phyloP scores from a whole-genome alignment of 2,888 invertebrate genomes.

The Azorinus chamasolen region DNA sequence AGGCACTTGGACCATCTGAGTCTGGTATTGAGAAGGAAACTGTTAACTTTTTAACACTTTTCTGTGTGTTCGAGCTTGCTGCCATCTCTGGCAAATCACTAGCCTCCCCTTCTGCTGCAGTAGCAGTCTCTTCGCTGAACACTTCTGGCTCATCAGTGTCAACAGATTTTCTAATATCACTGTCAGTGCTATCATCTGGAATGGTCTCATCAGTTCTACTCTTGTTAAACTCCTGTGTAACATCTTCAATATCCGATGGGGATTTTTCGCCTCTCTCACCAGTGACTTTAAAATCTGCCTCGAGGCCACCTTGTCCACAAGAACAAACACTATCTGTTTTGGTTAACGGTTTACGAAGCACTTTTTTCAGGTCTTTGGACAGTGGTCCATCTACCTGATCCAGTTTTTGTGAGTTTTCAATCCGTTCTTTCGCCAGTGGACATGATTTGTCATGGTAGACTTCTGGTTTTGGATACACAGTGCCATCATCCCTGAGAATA shows the following conservation, averaged over 20 bases:
- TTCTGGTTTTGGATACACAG: constrained; percentile 72
- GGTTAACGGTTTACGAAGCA: constrained; percentile 33
- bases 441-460: constrained; percentile 78
- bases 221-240: constrained; percentile 18
- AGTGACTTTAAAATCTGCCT: constrained; percentile 1
- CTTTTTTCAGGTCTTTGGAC: constrained; percentile 16
- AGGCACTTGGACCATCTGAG: constrained; percentile 9
- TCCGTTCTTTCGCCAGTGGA: constrained; percentile 39
- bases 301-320: constrained; percentile 55
- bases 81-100: constrained; percentile 5
- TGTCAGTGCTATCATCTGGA: constrained; percentile 10
- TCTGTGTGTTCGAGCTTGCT: constrained; percentile 20
- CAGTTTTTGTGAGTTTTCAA: constrained; percentile 14
- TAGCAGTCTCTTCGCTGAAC: neutral
- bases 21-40: constrained; percentile 56
- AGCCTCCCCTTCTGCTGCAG: neutral
- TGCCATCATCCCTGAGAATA: constrained; percentile 65
- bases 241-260: constrained; percentile 7
- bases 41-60: constrained; percentile 35
- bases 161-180: constrained; percentile 3
- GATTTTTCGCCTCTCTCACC: constrained; percentile 12
- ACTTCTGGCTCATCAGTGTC: constrained; percentile 7
- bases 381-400: too few relatives aligned
- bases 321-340: constrained; percentile 70
- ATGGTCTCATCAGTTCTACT: constrained; percentile 9